These are phyloP conservation scores for Ariolimax columbianus DNA, from an alignment of 2,888 invertebrate species.

Conservation along the genomic window DNA sequence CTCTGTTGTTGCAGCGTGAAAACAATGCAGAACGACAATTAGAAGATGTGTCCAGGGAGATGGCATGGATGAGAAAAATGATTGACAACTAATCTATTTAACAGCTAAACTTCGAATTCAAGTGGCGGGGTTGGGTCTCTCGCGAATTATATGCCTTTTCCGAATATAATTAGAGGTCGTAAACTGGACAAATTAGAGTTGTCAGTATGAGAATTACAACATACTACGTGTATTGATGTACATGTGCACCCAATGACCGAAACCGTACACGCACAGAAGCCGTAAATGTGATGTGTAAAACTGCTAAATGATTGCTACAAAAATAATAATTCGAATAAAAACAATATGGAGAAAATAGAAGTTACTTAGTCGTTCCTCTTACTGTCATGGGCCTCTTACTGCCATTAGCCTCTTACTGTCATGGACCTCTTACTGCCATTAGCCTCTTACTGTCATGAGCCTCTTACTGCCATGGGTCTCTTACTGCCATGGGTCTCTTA, in stretches of 20 bases:
- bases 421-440: too few species aligned
- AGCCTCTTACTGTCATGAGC: too few species aligned
- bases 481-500: too few species aligned
- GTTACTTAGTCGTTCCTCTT: too few species aligned
- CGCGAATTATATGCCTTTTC: not conserved
- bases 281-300: not conserved
- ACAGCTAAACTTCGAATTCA: not conserved
- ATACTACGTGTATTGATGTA: not conserved
- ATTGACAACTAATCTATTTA: constrained; percentile 1
- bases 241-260: not conserved
- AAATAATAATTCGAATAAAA: not conserved
- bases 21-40: not conserved
- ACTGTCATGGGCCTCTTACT: too few species aligned
- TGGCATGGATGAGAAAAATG: not conserved
- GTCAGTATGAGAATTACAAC: not conserved
- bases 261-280: not conserved
- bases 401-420: too few species aligned
- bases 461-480: too few species aligned
- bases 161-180: constrained; percentile 8
- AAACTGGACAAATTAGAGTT: constrained; percentile 14
- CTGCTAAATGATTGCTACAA: too few species aligned
- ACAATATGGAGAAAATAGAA: too few species aligned
- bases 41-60: not conserved
- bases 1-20: not conserved
- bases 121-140: not conserved